Conservation (phyloP, 2,113 vertebrate species). For the Rhabdornis inornatus region DNA sequence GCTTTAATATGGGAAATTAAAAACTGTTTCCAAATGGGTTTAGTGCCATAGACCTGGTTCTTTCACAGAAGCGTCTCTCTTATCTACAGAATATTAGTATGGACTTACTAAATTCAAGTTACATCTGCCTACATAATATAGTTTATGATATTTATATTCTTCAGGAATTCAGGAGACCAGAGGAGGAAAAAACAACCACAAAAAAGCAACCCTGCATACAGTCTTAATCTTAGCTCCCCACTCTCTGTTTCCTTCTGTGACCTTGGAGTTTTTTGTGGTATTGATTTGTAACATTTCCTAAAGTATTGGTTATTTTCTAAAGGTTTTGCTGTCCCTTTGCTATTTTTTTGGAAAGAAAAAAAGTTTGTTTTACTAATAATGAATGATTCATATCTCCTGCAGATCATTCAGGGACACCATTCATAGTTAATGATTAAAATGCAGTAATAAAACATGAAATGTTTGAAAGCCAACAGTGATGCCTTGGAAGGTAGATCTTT, state of each 20-base stretch:
- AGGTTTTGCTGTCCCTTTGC: neutral
- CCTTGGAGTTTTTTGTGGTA: neutral
- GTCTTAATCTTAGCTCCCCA: neutral
- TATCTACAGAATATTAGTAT: neutral
- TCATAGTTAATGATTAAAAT: conserved; percentile 38
- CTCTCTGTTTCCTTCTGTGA: neutral
- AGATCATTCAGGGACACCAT: neutral
- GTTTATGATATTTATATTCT: neutral
- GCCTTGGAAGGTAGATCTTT: neutral
- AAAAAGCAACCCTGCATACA: neutral
- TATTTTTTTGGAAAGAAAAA: neutral
- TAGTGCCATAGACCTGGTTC: neutral
- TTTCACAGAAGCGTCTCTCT: neutral
- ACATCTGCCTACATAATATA: neutral
- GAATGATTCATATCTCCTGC: conserved; percentile 33
- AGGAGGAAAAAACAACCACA: neutral
- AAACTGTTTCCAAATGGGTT: neutral
- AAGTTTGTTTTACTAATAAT: neutral
- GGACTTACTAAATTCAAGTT: neutral
- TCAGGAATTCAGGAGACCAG: neutral
- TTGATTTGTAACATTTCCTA: neutral
- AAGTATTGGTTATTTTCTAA: neutral
- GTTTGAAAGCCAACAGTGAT: neutral
- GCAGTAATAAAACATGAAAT: conserved; percentile 21
- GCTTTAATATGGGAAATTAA: neutral